Evolutionary conservation across 1,140 invertebrate genomes (phyloP).

Genomic region (Pogonognathellus flavescens): DNA sequence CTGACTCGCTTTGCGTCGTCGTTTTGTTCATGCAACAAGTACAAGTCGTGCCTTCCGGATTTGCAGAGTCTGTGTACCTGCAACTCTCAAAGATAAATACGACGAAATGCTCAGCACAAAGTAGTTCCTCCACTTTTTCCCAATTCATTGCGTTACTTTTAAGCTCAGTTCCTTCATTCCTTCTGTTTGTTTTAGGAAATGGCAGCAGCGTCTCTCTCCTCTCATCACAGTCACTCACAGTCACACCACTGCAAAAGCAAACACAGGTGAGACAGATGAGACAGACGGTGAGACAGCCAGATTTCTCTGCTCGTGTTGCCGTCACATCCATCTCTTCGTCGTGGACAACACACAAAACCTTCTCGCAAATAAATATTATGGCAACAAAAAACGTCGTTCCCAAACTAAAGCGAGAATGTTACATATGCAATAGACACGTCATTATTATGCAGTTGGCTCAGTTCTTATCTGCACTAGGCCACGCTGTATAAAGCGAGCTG

Average conservation of each 20-base stretch:
- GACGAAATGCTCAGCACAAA: neutral
- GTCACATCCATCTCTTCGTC: neutral
- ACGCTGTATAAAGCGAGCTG: too few species aligned
- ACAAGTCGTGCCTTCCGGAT: slow-evolving; percentile 35
- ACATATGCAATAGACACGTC: too few species aligned
- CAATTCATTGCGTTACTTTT: neutral
- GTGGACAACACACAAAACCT: neutral
- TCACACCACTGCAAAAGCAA: neutral
- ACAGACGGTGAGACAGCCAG: neutral
- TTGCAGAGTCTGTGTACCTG: neutral
- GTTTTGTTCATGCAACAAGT: neutral
- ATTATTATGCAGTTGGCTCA: neutral
- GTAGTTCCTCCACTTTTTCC: neutral
- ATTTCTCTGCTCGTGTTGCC: slow-evolving; percentile 17
- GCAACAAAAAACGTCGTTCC: neutral
- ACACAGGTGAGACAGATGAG: neutral
- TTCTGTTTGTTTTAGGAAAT: too few species aligned
- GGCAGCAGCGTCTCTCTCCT: too few species aligned
- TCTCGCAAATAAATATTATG: neutral
- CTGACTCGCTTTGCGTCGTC: neutral
- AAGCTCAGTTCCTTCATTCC: too few species aligned
- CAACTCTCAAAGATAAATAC: neutral
- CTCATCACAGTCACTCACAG: too few species aligned
- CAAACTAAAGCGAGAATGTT: too few species aligned
- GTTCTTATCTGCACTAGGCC: too few species aligned